phyloP scores from a whole-genome alignment of 2,797 vertebrate genomes.

The Spatula clypeata region DNA sequence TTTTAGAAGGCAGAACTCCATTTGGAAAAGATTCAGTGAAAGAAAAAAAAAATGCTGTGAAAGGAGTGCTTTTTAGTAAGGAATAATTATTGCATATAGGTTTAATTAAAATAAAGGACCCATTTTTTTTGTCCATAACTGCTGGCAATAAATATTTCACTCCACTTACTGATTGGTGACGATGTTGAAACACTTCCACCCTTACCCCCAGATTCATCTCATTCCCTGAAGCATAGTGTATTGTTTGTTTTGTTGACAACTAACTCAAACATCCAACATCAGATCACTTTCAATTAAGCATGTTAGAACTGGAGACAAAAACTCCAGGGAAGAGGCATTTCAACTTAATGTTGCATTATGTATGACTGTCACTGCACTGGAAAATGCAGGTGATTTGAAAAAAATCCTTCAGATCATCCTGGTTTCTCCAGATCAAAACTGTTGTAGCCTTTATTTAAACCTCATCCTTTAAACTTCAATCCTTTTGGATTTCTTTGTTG shows the following conservation, averaged over 20 bases:
- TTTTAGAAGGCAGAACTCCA: not conserved
- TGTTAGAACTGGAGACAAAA: slow-evolving; percentile 60
- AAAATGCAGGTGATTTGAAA: slow-evolving; percentile 10
- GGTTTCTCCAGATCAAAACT: slow-evolving; percentile 13
- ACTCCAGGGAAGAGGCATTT: slow-evolving; percentile 65
- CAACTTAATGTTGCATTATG: slow-evolving; percentile 33
- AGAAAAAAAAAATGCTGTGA: not conserved
- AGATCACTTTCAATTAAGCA: slow-evolving; percentile 78
- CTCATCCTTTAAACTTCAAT: not conserved
- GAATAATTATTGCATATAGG: not conserved
- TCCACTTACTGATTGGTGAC: not conserved
- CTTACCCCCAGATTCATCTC: slow-evolving; percentile 30
- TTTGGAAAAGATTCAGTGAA: not conserved
- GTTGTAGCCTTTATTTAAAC: not conserved
- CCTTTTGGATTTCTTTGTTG: not conserved
- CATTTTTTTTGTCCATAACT: slow-evolving; percentile 1
- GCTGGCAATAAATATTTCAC: slow-evolving; percentile 59
- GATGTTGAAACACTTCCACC: slow-evolving; percentile 3
- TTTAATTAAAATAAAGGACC: not conserved
- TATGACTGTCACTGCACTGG: not conserved
- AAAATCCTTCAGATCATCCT: not conserved
- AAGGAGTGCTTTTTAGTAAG: not conserved
- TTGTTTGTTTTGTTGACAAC: slow-evolving; percentile 77
- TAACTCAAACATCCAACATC: slow-evolving; percentile 69
- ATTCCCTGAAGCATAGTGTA: not conserved